Conservation (phyloP, 2,888 invertebrate species). For the Sesia bembeciformis region DNA sequence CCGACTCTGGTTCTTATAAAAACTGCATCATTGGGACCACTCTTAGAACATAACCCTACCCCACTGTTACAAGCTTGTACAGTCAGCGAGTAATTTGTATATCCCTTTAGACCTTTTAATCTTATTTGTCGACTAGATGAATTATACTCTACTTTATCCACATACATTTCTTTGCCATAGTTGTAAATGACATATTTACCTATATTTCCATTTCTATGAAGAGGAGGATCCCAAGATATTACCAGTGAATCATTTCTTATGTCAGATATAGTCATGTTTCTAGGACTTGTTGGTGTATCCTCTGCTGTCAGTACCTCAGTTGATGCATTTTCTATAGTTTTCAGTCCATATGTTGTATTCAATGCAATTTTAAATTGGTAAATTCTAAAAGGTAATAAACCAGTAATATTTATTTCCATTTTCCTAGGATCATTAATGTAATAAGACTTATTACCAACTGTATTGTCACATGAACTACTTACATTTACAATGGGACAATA, state of each 20-base stretch:
- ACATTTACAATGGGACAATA: constrained; percentile 80
- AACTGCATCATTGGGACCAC: constrained; percentile 55
- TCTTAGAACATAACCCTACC: constrained; percentile 76
- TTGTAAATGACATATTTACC: constrained; percentile 77
- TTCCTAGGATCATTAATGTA: constrained; percentile 56
- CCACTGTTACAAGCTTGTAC: constrained; percentile 80
- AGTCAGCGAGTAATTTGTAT: constrained; percentile 79
- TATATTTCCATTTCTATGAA: constrained; percentile 81
- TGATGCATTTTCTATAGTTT: constrained; percentile 65
- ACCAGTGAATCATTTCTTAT: constrained; percentile 77
- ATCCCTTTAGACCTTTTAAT: constrained; percentile 67
- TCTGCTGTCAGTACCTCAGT: constrained; percentile 80
- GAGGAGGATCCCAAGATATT: constrained; percentile 81
- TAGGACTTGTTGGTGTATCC: constrained; percentile 76
- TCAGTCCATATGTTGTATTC: constrained; percentile 53
- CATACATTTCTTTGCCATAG: constrained; percentile 39
- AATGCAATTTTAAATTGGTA: constrained; percentile 83
- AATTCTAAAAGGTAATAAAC: constrained; percentile 82
- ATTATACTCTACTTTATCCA: constrained; percentile 20
- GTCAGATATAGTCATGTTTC: constrained; percentile 71
- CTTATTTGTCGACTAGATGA: constrained; percentile 13
- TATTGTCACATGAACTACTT: constrained; percentile 70
- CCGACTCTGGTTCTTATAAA: constrained; percentile 77
- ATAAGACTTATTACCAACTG: constrained; percentile 43
- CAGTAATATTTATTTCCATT: constrained; percentile 72